phyloP scores from a whole-genome alignment of 2,797 vertebrate genomes.

The Brachymystax lenok region DNA sequence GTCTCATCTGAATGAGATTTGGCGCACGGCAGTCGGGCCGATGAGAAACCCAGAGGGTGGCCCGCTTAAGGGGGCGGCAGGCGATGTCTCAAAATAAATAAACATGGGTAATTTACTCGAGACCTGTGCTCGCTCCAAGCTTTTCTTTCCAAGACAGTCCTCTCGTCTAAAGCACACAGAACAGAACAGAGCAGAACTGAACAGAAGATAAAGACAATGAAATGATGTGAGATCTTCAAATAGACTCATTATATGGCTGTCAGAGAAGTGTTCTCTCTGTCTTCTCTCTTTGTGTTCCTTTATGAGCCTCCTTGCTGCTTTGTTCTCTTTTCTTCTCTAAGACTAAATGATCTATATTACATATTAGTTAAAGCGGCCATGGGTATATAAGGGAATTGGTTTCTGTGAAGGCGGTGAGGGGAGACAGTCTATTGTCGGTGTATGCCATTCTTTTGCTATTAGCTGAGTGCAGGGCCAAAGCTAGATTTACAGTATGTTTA shows the following conservation, averaged over 20 bases:
- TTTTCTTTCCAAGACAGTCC: conserved; percentile 8
- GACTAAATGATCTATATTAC: conserved; percentile 55
- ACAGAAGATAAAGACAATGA: conserved; percentile 65
- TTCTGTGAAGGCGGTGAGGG: neutral
- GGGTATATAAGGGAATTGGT: conserved; percentile 35
- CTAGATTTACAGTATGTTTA: neutral
- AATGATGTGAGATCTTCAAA: conserved; percentile 58
- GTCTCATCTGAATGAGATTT: conserved; percentile 37
- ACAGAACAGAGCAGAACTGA: conserved; percentile 28
- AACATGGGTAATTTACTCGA: conserved; percentile 69
- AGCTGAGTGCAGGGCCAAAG: neutral
- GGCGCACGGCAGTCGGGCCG: conserved; percentile 32
- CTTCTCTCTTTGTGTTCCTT: conserved; percentile 37
- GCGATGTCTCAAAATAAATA: conserved; percentile 68
- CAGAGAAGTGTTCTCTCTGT: conserved; percentile 58
- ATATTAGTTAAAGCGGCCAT: conserved; percentile 20
- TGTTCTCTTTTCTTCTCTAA: conserved; percentile 44
- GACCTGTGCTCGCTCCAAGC: conserved; percentile 43
- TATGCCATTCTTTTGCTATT: neutral
- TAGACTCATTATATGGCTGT: conserved; percentile 69
- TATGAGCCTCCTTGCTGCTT: conserved; percentile 12
- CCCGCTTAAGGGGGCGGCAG: conserved; percentile 21
- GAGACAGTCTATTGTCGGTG: neutral
- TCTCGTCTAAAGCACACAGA: neutral
- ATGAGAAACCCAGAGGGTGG: conserved; percentile 51